Conservation (phyloP, 2,888 invertebrate species). For the Mactromeris polynyma region DNA sequence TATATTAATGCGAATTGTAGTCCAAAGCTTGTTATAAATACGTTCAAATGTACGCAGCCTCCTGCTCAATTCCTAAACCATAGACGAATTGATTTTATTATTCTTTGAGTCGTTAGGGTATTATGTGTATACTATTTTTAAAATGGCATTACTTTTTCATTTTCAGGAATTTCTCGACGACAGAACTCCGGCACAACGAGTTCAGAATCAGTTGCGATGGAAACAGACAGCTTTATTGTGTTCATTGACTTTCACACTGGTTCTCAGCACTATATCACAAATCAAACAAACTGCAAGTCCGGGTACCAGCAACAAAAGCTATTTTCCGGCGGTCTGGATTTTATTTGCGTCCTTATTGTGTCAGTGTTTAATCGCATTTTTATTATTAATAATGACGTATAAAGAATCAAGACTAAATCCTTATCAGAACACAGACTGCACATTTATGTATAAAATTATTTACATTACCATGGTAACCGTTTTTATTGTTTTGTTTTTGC, state of each 20-base stretch:
- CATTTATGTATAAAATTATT: conserved; percentile 8
- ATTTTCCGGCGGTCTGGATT: conserved; percentile 9
- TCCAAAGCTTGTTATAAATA: no score
- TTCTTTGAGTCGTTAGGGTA: no score
- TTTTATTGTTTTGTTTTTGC: conserved; percentile 25
- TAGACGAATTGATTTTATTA: no score
- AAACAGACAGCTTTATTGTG: conserved; percentile 41
- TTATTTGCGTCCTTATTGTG: conserved; percentile 26
- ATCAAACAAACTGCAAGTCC: conserved; percentile 14
- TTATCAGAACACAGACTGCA: not conserved
- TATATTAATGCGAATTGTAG: no score
- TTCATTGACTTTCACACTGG: conserved; percentile 30
- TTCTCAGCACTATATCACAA: conserved; percentile 39
- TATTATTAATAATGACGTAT: conserved; percentile 34
- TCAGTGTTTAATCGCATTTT: conserved; percentile 30
- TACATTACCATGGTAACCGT: conserved; percentile 19
- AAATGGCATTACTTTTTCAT: not conserved
- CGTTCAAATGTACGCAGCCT: no score
- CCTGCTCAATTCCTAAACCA: no score
- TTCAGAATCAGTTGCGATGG: conserved; percentile 22
- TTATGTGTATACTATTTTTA: no score
- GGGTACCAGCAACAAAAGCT: conserved; percentile 25
- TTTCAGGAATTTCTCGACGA: not conserved
- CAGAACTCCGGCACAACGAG: not conserved
- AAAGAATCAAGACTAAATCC: conserved; percentile 19